These are phyloP conservation scores for Macrocentrus cingulum DNA, from an alignment of 1,140 invertebrate species.

Conservation along the genomic window DNA sequence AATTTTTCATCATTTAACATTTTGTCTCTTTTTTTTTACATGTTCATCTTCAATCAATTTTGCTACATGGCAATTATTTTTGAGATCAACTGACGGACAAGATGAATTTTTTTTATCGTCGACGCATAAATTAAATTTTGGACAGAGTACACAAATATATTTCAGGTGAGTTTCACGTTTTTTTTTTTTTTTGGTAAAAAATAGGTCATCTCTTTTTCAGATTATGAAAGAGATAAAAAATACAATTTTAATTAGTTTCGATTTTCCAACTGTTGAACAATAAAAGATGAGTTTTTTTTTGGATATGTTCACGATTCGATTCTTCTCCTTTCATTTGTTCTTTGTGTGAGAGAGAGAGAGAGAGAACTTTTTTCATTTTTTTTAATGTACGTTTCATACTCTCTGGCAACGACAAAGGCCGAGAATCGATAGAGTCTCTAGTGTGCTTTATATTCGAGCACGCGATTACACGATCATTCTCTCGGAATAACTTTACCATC, in stretches of 20 bases:
- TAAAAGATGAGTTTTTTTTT: slow-evolving; percentile 1
- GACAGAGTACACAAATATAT: not conserved
- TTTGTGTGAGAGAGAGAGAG: too few relatives aligned
- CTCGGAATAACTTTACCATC: slow-evolving; percentile 10
- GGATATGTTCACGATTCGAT: not conserved
- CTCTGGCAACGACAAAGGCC: slow-evolving; percentile 6
- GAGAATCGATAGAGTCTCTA: slow-evolving; percentile 5
- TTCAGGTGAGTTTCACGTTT: slow-evolving; percentile 2
- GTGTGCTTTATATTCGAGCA: slow-evolving; percentile 1
- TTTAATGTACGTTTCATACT: not conserved
- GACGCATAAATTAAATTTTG: not conserved
- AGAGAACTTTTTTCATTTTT: slow-evolving; percentile 18
- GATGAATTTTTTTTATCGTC: too few relatives aligned
- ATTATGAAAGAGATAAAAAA: not conserved
- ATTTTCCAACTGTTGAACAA: not conserved
- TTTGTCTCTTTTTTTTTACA: not conserved
- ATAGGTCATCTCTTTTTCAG: not conserved
- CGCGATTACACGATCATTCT: slow-evolving; percentile 19
- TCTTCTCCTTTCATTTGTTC: not conserved
- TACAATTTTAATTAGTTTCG: not conserved
- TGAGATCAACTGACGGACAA: not conserved
- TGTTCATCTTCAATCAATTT: not conserved
- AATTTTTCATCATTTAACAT: not conserved
- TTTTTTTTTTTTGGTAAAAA: not conserved
- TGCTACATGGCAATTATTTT: not conserved